These are phyloP conservation scores for Drosophila affinis DNA, from an alignment of 2,888 invertebrate species.

Conservation along the genomic window DNA sequence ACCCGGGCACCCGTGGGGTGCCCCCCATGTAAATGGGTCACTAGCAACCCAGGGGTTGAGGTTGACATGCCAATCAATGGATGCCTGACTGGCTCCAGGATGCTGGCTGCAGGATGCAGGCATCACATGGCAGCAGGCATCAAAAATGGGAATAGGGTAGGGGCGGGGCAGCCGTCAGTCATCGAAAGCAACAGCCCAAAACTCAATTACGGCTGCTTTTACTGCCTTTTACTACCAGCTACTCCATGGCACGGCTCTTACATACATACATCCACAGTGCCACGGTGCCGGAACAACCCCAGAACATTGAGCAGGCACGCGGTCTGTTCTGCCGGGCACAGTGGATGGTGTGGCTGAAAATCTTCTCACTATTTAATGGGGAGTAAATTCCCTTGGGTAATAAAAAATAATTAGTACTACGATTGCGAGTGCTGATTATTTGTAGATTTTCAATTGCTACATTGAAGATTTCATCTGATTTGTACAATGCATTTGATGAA, in stretches of 20 bases:
- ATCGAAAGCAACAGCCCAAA: slow-evolving; percentile 69
- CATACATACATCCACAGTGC: neutral
- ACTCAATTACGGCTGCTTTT: slow-evolving; percentile 62
- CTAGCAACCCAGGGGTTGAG: slow-evolving; percentile 4
- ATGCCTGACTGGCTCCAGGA: neutral
- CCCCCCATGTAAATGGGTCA: slow-evolving; percentile 40
- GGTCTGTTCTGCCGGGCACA: neutral
- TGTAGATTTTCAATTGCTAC: too few relatives aligned
- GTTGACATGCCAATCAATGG: slow-evolving; percentile 28
- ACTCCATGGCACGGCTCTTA: slow-evolving; percentile 6
- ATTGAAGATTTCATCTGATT: too few relatives aligned
- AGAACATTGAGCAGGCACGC: neutral
- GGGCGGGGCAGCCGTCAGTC: slow-evolving; percentile 42
- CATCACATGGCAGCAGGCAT: neutral
- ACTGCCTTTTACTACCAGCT: slow-evolving; percentile 27
- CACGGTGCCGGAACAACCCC: neutral
- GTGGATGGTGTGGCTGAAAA: neutral
- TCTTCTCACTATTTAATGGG: neutral
- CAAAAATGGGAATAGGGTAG: slow-evolving; percentile 4
- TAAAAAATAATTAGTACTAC: too few relatives aligned
- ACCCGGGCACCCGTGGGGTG: too few relatives aligned
- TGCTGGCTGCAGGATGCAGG: slow-evolving; percentile 7
- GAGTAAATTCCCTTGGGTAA: neutral
- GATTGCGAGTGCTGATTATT: too few relatives aligned
- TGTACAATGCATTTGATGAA: neutral